Percentiles rank a stretch among this genome's conserved stretches.
Conservation (phyloP, 1,140 invertebrate species). For the Pachypeltis micranthus region DNA sequence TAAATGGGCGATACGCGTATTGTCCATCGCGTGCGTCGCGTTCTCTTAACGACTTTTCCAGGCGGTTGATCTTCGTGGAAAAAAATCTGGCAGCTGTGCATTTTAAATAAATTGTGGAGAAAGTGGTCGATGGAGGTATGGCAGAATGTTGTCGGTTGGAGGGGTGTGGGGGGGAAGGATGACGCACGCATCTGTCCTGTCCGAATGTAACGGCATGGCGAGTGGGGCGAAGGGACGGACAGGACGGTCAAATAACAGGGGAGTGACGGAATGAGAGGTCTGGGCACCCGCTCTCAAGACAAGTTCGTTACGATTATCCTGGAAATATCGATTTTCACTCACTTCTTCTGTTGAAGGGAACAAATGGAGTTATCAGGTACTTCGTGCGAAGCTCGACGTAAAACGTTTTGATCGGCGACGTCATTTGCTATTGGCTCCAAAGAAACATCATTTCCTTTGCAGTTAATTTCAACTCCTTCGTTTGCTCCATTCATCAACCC, state of each 20-base stretch:
- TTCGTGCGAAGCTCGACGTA: too few relatives aligned
- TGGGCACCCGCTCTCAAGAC: not conserved
- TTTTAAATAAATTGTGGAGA: not conserved
- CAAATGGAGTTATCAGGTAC: too few relatives aligned
- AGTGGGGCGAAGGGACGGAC: not conserved
- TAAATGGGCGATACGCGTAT: not conserved
- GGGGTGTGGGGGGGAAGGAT: not conserved
- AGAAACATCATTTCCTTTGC: too few relatives aligned
- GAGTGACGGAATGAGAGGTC: not conserved
- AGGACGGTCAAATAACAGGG: not conserved
- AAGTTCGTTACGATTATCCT: not conserved
- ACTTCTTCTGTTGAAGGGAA: not conserved
- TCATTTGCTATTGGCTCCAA: too few relatives aligned
- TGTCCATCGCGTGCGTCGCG: not conserved
- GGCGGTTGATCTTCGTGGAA: not conserved
- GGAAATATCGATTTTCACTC: not conserved
- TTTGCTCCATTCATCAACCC: too few relatives aligned
- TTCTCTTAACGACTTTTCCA: not conserved
- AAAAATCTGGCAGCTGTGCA: not conserved
- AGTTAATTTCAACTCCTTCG: too few relatives aligned
- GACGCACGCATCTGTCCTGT: not conserved
- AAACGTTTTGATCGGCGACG: too few relatives aligned
- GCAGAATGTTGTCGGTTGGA: too few relatives aligned
- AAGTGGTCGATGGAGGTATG: too few relatives aligned
- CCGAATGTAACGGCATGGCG: not conserved